A percentile compares a stretch with the other conserved stretches of the same genome.
phyloP scores from a whole-genome alignment of 2,797 vertebrate species.

The Stomatorhinus walkeri region DNA sequence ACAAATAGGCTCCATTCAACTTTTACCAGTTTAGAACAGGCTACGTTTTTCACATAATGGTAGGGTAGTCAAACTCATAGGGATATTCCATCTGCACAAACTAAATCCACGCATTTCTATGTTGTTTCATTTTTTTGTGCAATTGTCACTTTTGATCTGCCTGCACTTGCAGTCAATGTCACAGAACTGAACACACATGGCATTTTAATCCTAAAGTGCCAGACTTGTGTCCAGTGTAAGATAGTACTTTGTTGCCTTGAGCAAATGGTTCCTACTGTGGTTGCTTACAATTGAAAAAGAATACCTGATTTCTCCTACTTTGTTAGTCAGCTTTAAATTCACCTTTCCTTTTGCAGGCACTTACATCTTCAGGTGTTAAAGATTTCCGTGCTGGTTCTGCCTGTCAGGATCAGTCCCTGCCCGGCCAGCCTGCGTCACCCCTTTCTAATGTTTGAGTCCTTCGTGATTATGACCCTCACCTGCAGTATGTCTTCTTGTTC shows the following conservation, averaged over 20 bases:
- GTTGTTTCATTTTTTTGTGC: not conserved
- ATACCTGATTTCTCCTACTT: not conserved
- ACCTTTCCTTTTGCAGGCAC: not conserved
- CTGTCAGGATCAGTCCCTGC: not conserved
- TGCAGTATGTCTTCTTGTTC: not conserved
- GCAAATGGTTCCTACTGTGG: not conserved
- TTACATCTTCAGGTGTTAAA: not conserved
- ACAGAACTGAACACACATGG: not conserved
- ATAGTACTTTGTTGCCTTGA: not conserved
- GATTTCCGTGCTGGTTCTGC: not conserved
- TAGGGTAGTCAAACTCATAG: not conserved
- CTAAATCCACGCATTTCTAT: not conserved
- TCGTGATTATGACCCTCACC: not conserved
- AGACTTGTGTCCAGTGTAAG: not conserved
- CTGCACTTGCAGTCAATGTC: not conserved
- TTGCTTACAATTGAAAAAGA: not conserved
- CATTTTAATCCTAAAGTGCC: not conserved
- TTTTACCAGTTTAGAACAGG: not conserved
- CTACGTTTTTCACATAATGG: not conserved
- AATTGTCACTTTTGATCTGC: not conserved
- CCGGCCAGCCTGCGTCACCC: not conserved
- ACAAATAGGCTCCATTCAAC: not conserved
- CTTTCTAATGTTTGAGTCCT: not conserved
- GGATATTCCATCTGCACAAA: not conserved
- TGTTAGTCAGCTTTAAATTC: not conserved